Evolutionary conservation across 2,797 vertebrate genomes (phyloP), one percentile per base, ranked within the genome.

Genomic region (Limosa lapponica): DNA sequence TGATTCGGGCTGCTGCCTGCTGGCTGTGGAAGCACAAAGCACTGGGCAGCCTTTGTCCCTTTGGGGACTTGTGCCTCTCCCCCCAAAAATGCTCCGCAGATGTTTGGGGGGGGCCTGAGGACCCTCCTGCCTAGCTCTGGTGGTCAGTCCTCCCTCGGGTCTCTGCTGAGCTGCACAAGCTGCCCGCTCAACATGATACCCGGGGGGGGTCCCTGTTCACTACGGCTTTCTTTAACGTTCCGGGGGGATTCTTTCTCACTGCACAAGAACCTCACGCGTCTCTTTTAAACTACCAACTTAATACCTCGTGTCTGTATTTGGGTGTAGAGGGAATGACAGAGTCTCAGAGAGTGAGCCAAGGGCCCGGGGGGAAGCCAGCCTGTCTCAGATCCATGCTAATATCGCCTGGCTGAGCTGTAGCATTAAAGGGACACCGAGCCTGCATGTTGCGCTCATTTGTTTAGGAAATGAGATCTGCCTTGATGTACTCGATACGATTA

Each of bases 381-480:
- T 69, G 82, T 79, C 96, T 96, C 82, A 11, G 82, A 54, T 86
- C 94, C 94, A 65, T 49, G 75, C 69, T 94, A 82, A 86, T 75
- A 54, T 44, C 71, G 77, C 95, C 64, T 77, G 87, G 59, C 92
- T 93, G 57, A 74, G 82, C 93, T 69, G 11, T 13, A 83, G 89
- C 87, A 74, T 86, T 86, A 74, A 83, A 91, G 73, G 95, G 87
- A 83, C 90, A 87, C 70, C 87, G 36, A 34, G 71, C 72, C 89
- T 82, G 87, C 82, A 37, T 67, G 92, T 72, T 96, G 96, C 87
- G 64, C 91, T 95, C 92, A 85, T 93, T 95, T 94, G 94, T 91
- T 94, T 96, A 87, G 95, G 93, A 95, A 96, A 95, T 81, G 78
- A 96, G 96, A 89, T 91, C 96, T 96, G 95, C 95, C 92, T 94